Evolutionary conservation across 53 echinoderm and acorn worm genomes (phyloP).

Genomic region (Astropecten irregularis): DNA sequence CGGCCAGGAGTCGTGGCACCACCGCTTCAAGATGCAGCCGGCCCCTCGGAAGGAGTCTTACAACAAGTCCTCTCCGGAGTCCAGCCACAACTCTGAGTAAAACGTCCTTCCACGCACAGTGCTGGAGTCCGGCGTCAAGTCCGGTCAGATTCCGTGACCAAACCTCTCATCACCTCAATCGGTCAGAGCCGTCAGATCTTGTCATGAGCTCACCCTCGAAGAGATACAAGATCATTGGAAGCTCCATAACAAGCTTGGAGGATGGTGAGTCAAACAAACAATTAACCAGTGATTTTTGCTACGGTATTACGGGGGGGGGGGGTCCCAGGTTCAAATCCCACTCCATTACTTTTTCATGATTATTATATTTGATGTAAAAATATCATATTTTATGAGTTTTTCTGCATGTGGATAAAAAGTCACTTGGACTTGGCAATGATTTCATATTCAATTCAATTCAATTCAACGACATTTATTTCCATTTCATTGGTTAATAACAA

Average conservation of each 20-base stretch:
- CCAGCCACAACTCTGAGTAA: not conserved
- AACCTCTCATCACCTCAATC: not conserved
- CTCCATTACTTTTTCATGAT: not conserved
- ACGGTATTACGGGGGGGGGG: too few relatives aligned
- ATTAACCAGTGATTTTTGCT: too few relatives aligned
- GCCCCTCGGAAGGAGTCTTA: not conserved
- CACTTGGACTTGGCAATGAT: too few relatives aligned
- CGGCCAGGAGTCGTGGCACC: not conserved
- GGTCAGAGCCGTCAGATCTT: not conserved
- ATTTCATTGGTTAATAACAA: too few relatives aligned
- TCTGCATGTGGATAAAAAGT: not conserved
- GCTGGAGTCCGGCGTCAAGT: not conserved
- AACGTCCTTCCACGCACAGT: not conserved
- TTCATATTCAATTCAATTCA: too few relatives aligned
- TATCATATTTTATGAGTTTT: not conserved
- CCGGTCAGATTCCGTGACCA: not conserved
- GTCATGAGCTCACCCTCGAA: slow-evolving; percentile 45
- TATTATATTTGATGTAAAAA: too few relatives aligned
- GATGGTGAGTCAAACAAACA: slow-evolving; percentile 2
- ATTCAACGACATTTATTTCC: too few relatives aligned
- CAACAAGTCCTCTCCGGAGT: not conserved
- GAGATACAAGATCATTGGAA: slow-evolving; percentile 60
- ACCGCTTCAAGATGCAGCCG: not conserved
- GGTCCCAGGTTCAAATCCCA: not conserved
- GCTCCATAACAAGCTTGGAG: slow-evolving; percentile 34